Evolutionary conservation across 2,113 vertebrate genomes (phyloP).

Genomic region (Chamaea fasciata): DNA sequence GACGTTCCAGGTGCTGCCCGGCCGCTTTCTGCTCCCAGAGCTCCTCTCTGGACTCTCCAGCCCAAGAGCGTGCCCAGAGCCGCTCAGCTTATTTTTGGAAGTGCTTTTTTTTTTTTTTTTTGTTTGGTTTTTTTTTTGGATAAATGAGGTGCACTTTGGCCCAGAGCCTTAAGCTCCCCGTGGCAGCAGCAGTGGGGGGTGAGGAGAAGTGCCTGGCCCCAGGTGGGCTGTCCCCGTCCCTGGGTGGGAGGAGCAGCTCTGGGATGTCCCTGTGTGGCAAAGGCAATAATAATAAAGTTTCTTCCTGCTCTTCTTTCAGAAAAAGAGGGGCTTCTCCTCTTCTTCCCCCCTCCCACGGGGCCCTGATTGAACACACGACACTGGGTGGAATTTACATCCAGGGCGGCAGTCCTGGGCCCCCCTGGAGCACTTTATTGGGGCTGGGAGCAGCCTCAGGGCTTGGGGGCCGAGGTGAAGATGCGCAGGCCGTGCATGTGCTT

Average conservation of each 20-base stretch:
- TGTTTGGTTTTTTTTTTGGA: background rate
- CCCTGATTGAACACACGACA: background rate
- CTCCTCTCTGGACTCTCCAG: background rate
- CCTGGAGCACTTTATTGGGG: background rate
- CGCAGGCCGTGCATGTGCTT: conserved; percentile 66
- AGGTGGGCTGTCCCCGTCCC: background rate
- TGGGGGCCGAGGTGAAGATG: conserved; percentile 67
- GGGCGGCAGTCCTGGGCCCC: background rate
- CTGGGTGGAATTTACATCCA: background rate
- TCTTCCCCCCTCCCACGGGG: background rate
- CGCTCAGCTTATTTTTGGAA: background rate
- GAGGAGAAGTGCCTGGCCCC: conserved; percentile 9
- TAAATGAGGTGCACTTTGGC: background rate
- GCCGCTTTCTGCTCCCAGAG: background rate
- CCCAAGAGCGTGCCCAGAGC: background rate
- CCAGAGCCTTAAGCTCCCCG: background rate
- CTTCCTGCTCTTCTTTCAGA: background rate
- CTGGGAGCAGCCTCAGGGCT: background rate
- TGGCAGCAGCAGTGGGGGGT: background rate
- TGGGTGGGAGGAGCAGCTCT: background rate
- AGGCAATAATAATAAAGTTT: conserved; percentile 16
- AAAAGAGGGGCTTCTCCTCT: background rate
- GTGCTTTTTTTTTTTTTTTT: background rate
- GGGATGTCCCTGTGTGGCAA: background rate
- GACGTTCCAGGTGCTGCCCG: background rate